Evolutionary conservation across 2,888 invertebrate species (phyloP).

Genomic region (Hypena proboscidalis): DNA sequence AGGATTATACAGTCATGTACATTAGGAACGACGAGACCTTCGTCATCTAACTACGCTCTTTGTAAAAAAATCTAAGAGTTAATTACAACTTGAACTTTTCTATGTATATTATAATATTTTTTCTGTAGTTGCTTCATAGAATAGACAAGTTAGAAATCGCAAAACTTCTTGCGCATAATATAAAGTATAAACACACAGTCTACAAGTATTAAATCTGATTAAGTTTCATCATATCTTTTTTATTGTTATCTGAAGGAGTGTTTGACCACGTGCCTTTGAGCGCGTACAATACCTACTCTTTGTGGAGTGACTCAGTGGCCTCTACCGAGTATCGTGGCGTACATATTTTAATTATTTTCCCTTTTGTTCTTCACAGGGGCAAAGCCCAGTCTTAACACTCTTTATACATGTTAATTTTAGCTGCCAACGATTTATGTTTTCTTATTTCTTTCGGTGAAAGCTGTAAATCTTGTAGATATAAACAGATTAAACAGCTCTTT

Average conservation of each 20-base stretch:
- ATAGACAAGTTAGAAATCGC: too few relatives aligned
- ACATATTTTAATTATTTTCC: constrained; percentile 41
- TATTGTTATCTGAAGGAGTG: constrained; percentile 35
- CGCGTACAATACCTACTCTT: constrained; percentile 15
- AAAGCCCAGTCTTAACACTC: constrained; percentile 44
- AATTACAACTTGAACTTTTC: too few relatives aligned
- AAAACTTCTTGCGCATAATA: too few relatives aligned
- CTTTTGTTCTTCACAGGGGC: constrained; percentile 45
- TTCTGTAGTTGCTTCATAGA: too few relatives aligned
- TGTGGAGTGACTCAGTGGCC: constrained; percentile 40
- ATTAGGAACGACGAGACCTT: too few relatives aligned
- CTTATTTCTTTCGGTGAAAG: constrained; percentile 63
- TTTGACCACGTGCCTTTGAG: constrained; percentile 40
- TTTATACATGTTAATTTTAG: constrained; percentile 68
- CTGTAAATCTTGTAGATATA: constrained; percentile 62
- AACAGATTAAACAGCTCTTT: constrained; percentile 48
- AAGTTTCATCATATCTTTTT: constrained; percentile 9
- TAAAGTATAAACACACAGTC: too few relatives aligned
- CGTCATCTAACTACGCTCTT: too few relatives aligned
- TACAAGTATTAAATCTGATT: constrained; percentile 2
- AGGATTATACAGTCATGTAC: too few relatives aligned
- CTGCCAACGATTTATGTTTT: constrained; percentile 59
- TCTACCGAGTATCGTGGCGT: constrained; percentile 11
- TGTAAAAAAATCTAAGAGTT: too few relatives aligned
- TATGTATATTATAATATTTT: too few relatives aligned